These are phyloP conservation scores for Hoplostethus mediterraneus DNA, from an alignment of 2,797 vertebrate species.

Conservation along the genomic window DNA sequence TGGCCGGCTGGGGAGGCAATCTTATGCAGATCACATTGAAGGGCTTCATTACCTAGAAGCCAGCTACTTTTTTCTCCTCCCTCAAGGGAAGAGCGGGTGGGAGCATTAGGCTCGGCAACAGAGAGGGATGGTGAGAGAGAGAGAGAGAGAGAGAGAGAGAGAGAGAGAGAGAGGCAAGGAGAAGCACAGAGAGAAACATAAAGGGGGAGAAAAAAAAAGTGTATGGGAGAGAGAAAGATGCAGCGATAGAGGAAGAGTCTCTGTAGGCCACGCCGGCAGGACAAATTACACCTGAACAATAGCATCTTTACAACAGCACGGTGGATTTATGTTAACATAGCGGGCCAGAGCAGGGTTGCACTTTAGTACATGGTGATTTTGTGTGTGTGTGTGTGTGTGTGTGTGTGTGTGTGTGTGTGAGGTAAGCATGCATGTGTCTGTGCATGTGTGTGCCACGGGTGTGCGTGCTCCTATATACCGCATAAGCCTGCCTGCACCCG, in stretches of 20 bases:
- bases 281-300: slow-evolving; percentile 72
- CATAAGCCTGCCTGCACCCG: slow-evolving; percentile 15
- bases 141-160: slow-evolving; percentile 16
- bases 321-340: slow-evolving; percentile 46
- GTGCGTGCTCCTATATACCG: neutral
- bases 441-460: neutral
- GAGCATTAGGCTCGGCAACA: slow-evolving; percentile 66
- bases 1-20: slow-evolving; percentile 67
- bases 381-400: slow-evolving; percentile 3
- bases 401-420: slow-evolving; percentile 6
- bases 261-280: slow-evolving; percentile 45
- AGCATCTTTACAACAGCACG: slow-evolving; percentile 50
- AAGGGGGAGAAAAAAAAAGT: slow-evolving; percentile 21
- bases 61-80: slow-evolving; percentile 73
- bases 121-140: slow-evolving; percentile 39
- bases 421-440: neutral
- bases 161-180: slow-evolving; percentile 18
- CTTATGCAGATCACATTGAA: slow-evolving; percentile 81
- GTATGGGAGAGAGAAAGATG: slow-evolving; percentile 21
- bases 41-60: slow-evolving; percentile 82
- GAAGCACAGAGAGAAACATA: slow-evolving; percentile 21
- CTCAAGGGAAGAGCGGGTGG: slow-evolving; percentile 70
- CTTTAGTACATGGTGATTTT: neutral
- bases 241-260: slow-evolving; percentile 39
- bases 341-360: slow-evolving; percentile 8